Percentiles rank a stretch among this genome's conserved stretches.
Evolutionary conservation across 2,797 vertebrate genomes (phyloP).

Genomic region (Otolemur crassicaudatus): DNA sequence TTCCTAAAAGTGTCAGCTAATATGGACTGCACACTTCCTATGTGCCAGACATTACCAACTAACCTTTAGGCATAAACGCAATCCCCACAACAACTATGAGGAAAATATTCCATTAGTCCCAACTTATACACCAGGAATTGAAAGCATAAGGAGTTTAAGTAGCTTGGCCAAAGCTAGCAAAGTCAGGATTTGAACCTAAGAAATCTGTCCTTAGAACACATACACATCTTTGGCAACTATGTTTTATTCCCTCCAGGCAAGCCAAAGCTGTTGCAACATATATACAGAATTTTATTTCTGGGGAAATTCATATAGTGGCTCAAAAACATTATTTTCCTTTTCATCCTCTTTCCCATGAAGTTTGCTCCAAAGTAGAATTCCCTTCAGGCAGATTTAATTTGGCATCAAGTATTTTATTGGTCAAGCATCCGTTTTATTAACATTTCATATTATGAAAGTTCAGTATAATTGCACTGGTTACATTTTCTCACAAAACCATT

Average conservation of each 20-base stretch:
- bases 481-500: constrained; percentile 66
- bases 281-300: constrained; percentile 23
- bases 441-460: constrained; percentile 65
- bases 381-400: constrained; percentile 68
- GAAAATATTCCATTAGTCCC: not conserved
- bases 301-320: constrained; percentile 56
- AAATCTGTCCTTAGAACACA: not conserved
- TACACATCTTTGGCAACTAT: not conserved
- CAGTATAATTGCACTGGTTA: constrained; percentile 35
- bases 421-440: constrained; percentile 70
- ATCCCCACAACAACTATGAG: rapidly evolving
- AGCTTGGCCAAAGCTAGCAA: not conserved
- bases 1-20: rapidly evolving
- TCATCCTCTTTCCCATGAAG: constrained; percentile 74
- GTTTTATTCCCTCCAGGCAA: not conserved
- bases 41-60: not conserved
- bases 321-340: constrained; percentile 64
- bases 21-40: not conserved
- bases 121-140: not conserved
- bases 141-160: not conserved
- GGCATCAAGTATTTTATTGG: constrained; percentile 71
- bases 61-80: not conserved
- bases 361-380: constrained; percentile 72
- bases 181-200: not conserved
- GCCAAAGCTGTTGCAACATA: constrained; percentile 16